These are phyloP conservation scores for Fissipunctia ypsillon DNA, from an alignment of 2,888 invertebrate species.

Conservation along the genomic window DNA sequence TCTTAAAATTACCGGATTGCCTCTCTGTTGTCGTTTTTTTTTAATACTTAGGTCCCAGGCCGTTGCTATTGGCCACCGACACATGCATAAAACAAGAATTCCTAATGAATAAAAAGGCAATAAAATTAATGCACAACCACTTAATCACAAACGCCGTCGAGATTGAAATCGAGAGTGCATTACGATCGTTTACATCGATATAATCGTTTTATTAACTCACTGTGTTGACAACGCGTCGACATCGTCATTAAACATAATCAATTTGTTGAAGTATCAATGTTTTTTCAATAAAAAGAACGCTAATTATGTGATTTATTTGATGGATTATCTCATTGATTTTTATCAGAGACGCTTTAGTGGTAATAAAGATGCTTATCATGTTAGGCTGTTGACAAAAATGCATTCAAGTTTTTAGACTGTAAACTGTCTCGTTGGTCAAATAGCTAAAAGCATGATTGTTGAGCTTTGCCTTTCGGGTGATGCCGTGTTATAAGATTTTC, in stretches of 20 bases:
- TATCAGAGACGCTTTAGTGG: constrained; percentile 11
- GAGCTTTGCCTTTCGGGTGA: too few species aligned
- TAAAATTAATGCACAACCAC: constrained; percentile 17
- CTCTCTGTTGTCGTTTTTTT: not conserved
- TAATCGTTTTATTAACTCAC: constrained; percentile 21
- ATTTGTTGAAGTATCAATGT: not conserved
- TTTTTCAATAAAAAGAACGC: not conserved
- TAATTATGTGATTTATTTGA: constrained; percentile 26
- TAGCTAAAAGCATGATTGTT: too few species aligned
- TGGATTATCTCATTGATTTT: constrained; percentile 16
- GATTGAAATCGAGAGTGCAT: constrained; percentile 49
- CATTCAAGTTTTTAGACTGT: too few species aligned
- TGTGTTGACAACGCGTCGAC: constrained; percentile 13
- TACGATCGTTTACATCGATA: constrained; percentile 11
- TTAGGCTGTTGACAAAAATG: not conserved
- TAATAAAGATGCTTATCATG: constrained; percentile 8
- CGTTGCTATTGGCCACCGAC: not conserved
- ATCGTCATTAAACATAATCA: not conserved
- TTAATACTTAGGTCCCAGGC: not conserved
- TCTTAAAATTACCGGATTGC: too few species aligned
- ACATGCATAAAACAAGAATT: not conserved
- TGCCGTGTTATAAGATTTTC: not conserved
- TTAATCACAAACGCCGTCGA: constrained; percentile 6
- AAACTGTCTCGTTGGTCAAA: too few species aligned
- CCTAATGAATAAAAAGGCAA: constrained; percentile 19